Conservation (phyloP, 2,888 invertebrate genomes). For the Calliopum simillimum region DNA sequence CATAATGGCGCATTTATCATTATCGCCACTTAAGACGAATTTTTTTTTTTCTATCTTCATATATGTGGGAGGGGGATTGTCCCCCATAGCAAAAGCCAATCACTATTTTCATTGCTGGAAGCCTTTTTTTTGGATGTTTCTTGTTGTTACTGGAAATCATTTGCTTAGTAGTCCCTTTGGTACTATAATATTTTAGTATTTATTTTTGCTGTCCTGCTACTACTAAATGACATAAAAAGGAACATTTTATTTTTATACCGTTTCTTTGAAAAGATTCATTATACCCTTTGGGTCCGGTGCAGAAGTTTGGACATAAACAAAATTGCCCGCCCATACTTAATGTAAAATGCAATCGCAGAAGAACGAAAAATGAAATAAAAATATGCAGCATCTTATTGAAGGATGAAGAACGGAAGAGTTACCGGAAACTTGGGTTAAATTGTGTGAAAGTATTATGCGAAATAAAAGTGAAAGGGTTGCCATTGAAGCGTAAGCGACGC, state of each 20-base stretch:
- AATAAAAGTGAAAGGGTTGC: slow-evolving; percentile 22
- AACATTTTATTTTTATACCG: slow-evolving; percentile 59
- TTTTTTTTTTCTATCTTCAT: too few relatives aligned
- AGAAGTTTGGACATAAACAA: slow-evolving; percentile 28
- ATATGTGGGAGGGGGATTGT: too few relatives aligned
- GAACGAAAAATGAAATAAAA: slow-evolving; percentile 4
- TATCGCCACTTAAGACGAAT: slow-evolving; percentile 42
- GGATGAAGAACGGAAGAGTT: slow-evolving; percentile 1
- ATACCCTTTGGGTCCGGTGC: slow-evolving; percentile 16
- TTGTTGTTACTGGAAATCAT: neutral
- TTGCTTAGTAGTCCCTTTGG: slow-evolving; percentile 48
- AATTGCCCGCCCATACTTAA: neutral
- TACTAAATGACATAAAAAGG: slow-evolving; percentile 63
- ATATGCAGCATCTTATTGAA: neutral
- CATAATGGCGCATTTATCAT: slow-evolving; percentile 58
- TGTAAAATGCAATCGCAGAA: neutral
- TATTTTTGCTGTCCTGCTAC: slow-evolving; percentile 50
- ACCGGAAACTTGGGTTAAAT: slow-evolving; percentile 21
- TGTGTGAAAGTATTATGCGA: slow-evolving; percentile 12
- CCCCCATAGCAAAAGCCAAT: too few relatives aligned
- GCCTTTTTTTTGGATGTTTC: neutral
- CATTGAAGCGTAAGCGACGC: slow-evolving; percentile 23
- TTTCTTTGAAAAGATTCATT: slow-evolving; percentile 44
- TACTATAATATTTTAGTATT: slow-evolving; percentile 57
- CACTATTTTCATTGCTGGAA: too few relatives aligned